Conservation (phyloP, 2,113 vertebrate genomes). For the Madoqua kirkii region DNA sequence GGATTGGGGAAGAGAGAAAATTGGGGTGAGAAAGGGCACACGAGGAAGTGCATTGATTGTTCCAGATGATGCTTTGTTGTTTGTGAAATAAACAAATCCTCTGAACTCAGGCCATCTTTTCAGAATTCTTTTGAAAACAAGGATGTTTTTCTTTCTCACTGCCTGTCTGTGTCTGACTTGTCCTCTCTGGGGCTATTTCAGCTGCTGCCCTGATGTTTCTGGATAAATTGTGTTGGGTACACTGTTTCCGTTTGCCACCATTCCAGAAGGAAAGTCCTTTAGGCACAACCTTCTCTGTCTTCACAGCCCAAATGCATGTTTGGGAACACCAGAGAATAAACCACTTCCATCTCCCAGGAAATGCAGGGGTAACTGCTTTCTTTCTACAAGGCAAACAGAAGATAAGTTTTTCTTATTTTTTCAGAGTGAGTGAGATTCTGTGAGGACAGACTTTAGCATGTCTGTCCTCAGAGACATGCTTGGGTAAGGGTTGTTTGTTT, state of each 20-base stretch:
- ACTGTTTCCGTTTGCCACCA: neutral
- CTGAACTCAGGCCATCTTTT: neutral
- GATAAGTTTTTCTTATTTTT: constrained; percentile 15
- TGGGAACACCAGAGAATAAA: neutral
- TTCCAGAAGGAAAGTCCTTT: neutral
- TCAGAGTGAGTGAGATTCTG: neutral
- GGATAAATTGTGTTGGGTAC: neutral
- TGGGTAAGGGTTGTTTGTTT: neutral
- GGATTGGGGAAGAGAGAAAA: neutral
- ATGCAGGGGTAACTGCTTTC: neutral
- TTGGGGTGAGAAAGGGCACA: neutral
- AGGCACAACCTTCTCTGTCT: neutral
- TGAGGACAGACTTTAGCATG: neutral
- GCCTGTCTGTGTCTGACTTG: neutral
- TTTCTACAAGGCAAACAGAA: neutral
- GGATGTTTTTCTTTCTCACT: neutral
- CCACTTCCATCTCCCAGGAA: neutral
- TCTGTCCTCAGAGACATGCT: no score
- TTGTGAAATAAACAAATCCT: neutral
- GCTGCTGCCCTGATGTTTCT: neutral
- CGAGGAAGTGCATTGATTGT: neutral
- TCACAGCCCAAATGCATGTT: constrained; percentile 21
- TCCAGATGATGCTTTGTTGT: neutral
- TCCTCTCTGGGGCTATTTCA: neutral
- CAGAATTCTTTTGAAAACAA: constrained; percentile 11